Evolutionary conservation across 2,797 vertebrate genomes (phyloP).

Genomic region (Saxicola maurus): DNA sequence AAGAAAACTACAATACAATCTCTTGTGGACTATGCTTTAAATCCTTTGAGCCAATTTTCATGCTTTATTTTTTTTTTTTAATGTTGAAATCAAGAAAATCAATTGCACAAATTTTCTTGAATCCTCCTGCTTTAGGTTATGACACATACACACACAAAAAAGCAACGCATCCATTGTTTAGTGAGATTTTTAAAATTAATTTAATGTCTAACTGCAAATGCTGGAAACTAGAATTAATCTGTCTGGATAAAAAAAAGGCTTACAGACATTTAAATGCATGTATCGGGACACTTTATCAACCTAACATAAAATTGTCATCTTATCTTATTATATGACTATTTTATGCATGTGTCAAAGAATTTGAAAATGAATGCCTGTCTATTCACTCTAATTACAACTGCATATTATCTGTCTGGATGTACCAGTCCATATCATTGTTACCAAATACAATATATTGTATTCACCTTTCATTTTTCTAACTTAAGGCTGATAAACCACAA

Average conservation of each 20-base stretch:
- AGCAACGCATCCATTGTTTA: conserved; percentile 63
- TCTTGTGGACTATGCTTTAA: conserved; percentile 11
- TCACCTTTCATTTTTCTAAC: conserved; percentile 71
- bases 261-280: conserved; percentile 81
- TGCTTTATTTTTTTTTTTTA: conserved; percentile 15
- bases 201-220: conserved; percentile 78
- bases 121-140: conserved; percentile 35
- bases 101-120: not conserved
- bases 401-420: conserved; percentile 78
- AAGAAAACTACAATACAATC: conserved; percentile 21
- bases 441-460: conserved; percentile 74
- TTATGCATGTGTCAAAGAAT: conserved; percentile 81
- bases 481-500: conserved; percentile 68
- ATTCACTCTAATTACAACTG: conserved; percentile 78
- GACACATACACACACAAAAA: not conserved
- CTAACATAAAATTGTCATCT: conserved; percentile 83
- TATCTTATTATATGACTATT: conserved; percentile 83
- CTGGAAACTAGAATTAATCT: conserved; percentile 80
- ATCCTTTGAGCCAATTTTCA: conserved; percentile 38
- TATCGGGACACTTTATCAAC: conserved; percentile 81
- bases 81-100: conserved; percentile 48
- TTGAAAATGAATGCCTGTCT: conserved; percentile 81
- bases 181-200: conserved; percentile 74
- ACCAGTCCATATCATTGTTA: conserved; percentile 76
- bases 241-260: conserved; percentile 75